Base-by-base conservation (phyloP, 1,140 invertebrate species). In the Armadillidium nasatum region DNA sequence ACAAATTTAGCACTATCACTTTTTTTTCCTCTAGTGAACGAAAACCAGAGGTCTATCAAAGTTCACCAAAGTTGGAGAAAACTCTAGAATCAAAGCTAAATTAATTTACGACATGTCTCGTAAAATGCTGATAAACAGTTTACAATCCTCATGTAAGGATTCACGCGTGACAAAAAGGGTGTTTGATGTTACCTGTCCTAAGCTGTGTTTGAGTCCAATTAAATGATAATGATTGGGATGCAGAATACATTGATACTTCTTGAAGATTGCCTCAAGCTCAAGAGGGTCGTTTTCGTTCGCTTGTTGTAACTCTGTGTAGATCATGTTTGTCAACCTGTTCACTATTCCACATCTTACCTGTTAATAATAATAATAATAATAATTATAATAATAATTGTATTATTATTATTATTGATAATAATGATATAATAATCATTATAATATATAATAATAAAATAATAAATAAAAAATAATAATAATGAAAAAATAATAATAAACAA, bases 221-320 rank as follows among this genome's bases (percentile, higher is more conserved):
- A 80, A 45, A 67, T 80, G 79, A 72, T 77, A 80, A 76, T 80
- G 79, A n/a, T 78, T 75, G 6, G 76, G 77, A 67, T 80, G 79
- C 0, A 80, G 44, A 7, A 80, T 67, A 7, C 72, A 74, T 60
- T 80, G 76, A 71, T 80, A 80, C 72, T 80, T 80, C 72, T 60
- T 70, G 21, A 80, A 68, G 54, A 80, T 76, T 0, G 46, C 44
- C 69, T 80, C 79, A 7, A 80, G 70, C 46, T 74, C 75, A 4
- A 54, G 7, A 0, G 75, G 77, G 60, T 80, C 69, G 4, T 74
- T 70, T 19, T 74, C 75, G 3, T 68, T 44, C 13, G 75, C 75
- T 21, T 76, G 66, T 22, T 74, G 72, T n/a, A 80, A 67, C 69
- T 80, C 79, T 44, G 50, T 68, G 54, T 78, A 78, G 13, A 80